phyloP scores from a whole-genome alignment of 2,113 vertebrate species.

The Theropithecus gelada region DNA sequence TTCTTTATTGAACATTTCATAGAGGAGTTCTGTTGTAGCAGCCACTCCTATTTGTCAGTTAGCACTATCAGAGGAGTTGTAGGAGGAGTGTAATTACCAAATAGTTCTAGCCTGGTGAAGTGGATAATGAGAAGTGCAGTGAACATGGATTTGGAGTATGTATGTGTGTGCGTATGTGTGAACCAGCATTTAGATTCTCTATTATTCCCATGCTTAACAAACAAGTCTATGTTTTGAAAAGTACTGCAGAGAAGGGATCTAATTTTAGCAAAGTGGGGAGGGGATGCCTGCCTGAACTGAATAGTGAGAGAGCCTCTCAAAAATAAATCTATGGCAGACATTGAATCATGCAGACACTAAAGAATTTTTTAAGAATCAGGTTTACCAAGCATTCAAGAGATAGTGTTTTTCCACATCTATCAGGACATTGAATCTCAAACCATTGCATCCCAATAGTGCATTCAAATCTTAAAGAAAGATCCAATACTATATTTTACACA shows the following conservation, averaged over 20 bases:
- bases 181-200: conserved; percentile 14
- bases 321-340: not conserved
- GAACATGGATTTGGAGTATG: not conserved
- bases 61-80: conserved; percentile 10
- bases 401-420: not conserved
- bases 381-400: not conserved
- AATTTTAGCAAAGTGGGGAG: not conserved
- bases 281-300: not conserved
- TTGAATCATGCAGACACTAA: not conserved
- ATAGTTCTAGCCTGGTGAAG: conserved; percentile 54
- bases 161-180: not conserved
- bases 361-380: not conserved
- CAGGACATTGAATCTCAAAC: not conserved
- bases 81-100: conserved; percentile 49
- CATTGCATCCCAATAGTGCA: not conserved
- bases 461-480: not conserved
- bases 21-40: conserved; percentile 38
- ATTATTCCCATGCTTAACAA: not conserved
- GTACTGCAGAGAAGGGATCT: not conserved
- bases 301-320: not conserved
- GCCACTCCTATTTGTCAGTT: conserved; percentile 29
- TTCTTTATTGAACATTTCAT: conserved; percentile 52
- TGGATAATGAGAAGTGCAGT: conserved; percentile 59
- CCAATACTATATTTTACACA: not conserved
- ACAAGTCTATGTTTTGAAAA: not conserved